phyloP scores from a whole-genome alignment of 2,888 invertebrate species.

The Iselma pallidipennis region DNA sequence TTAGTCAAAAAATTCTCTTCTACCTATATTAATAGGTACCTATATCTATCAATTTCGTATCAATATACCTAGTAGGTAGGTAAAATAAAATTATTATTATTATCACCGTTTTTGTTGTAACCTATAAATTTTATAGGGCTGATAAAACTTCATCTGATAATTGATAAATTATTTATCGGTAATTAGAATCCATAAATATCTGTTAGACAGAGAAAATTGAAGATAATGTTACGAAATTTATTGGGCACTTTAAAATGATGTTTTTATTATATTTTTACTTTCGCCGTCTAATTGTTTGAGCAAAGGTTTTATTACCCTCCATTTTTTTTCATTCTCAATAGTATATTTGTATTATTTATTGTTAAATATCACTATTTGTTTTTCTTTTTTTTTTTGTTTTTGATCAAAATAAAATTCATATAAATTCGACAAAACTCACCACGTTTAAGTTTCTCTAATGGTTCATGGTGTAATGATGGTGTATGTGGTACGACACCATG shows the following conservation, averaged over 20 bases:
- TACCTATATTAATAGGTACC: no score
- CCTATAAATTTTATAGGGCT: slow-evolving; percentile 42
- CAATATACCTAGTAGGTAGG: not conserved
- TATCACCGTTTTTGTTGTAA: slow-evolving; percentile 10
- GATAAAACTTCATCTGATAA: slow-evolving; percentile 45
- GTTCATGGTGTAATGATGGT: slow-evolving; percentile 66
- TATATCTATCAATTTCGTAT: no score
- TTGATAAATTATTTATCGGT: slow-evolving; percentile 48
- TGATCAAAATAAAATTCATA: not conserved
- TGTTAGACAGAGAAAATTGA: slow-evolving; percentile 21
- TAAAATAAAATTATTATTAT: not conserved
- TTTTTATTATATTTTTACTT: slow-evolving; percentile 13
- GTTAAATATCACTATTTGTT: not conserved
- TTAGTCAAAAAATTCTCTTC: no score
- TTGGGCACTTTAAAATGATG: slow-evolving; percentile 15
- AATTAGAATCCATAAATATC: slow-evolving; percentile 48
- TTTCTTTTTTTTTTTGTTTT: not conserved
- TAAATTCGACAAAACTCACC: slow-evolving; percentile 61
- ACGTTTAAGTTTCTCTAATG: slow-evolving; percentile 78
- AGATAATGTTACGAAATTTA: slow-evolving; percentile 24
- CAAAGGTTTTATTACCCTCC: not conserved
- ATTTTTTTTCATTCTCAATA: not conserved
- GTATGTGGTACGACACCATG: slow-evolving; percentile 66
- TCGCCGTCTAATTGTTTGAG: not conserved
- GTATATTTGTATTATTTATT: not conserved